phyloP scores from a whole-genome alignment of 2,113 vertebrate species.

The Crocuta crocuta region DNA sequence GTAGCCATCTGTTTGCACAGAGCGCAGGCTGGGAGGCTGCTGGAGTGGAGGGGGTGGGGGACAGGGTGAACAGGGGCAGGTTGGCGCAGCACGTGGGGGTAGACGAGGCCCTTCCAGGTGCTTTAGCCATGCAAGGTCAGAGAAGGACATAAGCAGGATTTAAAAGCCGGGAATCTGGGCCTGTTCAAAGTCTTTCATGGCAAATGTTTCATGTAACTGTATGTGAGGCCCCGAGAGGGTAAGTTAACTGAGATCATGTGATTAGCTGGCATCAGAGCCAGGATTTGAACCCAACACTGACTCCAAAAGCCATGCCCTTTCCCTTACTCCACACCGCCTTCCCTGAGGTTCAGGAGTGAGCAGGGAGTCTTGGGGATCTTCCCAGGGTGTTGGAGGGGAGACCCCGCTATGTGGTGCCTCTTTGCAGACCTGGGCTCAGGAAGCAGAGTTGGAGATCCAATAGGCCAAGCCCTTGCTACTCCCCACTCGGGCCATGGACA shows the following conservation, averaged over 20 bases:
- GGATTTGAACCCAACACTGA: not conserved
- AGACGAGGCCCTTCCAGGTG: not conserved
- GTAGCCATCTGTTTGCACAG: not conserved
- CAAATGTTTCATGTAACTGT: constrained; percentile 13
- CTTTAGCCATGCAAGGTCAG: not conserved
- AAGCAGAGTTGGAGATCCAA: not conserved
- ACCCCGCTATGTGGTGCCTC: not conserved
- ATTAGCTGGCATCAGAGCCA: not conserved
- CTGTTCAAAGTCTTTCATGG: not conserved
- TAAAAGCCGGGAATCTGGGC: not conserved
- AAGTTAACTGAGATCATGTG: not conserved
- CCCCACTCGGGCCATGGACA: not conserved
- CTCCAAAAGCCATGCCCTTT: not conserved
- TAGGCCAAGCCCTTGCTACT: not conserved
- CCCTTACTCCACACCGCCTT: not conserved
- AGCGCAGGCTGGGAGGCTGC: not conserved
- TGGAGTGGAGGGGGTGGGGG: fast-evolving
- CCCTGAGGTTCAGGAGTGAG: not conserved
- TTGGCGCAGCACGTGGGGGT: not conserved
- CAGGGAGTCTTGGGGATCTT: not conserved
- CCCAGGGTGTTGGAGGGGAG: not conserved
- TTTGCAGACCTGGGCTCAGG: not conserved
- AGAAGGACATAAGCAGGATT: not conserved
- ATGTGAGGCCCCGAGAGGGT: not conserved
- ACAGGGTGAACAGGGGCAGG: fast-evolving